Evolutionary conservation across 2,797 vertebrate genomes (phyloP).

Genomic region (Sebastes vulpes): DNA sequence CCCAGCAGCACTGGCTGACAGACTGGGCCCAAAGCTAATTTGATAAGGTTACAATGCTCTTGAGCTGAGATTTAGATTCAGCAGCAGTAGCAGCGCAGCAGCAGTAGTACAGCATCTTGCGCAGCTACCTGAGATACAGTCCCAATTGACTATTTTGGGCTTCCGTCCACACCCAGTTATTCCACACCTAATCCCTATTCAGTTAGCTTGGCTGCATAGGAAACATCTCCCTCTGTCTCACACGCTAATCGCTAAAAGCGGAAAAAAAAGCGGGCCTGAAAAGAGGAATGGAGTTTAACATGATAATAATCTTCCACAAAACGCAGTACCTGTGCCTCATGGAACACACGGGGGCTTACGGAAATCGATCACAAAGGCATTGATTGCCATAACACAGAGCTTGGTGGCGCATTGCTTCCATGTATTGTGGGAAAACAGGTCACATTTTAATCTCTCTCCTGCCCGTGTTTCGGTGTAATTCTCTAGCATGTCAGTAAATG

Average conservation of each 20-base stretch:
- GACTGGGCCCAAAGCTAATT: conserved; percentile 86
- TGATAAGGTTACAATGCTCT: conserved; percentile 85
- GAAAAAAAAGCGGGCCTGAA: conserved; percentile 34
- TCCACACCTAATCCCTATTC: conserved; percentile 68
- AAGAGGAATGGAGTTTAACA: conserved; percentile 60
- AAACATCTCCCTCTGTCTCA: conserved; percentile 39
- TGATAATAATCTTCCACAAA: conserved; percentile 67
- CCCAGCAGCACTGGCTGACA: conserved; percentile 81
- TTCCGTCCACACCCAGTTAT: conserved; percentile 54
- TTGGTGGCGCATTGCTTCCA: conserved; percentile 43
- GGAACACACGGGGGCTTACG: conserved; percentile 59
- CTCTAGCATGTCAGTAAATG: conserved; percentile 35
- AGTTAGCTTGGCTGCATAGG: conserved; percentile 53
- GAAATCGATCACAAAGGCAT: conserved; percentile 71
- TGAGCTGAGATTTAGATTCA: conserved; percentile 72
- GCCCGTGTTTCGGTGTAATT: conserved; percentile 52
- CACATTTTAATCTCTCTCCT: conserved; percentile 69
- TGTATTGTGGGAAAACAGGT: conserved; percentile 73
- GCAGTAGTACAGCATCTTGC: conserved; percentile 26
- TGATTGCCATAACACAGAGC: conserved; percentile 54
- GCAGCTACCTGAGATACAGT: conserved; percentile 69
- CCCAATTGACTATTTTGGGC: conserved; percentile 57
- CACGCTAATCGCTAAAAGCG: conserved; percentile 36
- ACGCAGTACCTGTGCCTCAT: conserved; percentile 60
- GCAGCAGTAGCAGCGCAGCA: conserved; percentile 45